phyloP scores from a whole-genome alignment of 2,888 invertebrate genomes.

The Leptinotarsa tumamoca region DNA sequence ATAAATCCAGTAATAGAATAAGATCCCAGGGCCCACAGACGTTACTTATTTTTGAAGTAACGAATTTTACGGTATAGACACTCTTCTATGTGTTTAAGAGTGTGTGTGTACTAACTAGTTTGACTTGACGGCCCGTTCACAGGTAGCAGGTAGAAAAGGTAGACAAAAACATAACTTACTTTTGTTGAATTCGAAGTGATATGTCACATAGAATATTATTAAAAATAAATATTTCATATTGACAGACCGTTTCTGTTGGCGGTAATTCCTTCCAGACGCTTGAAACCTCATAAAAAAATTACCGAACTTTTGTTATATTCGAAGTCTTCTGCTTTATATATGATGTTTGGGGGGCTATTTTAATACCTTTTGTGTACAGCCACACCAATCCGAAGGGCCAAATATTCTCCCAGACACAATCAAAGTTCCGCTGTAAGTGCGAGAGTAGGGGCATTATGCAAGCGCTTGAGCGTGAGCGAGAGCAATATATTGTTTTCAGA shows the following conservation, averaged over 20 bases:
- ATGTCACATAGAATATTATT: background rate
- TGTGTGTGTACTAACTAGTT: too few relatives aligned
- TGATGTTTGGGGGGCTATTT: too few relatives aligned
- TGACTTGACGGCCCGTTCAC: background rate
- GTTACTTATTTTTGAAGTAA: background rate
- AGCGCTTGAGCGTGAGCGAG: background rate
- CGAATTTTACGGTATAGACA: background rate
- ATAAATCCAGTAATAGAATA: background rate
- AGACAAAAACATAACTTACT: background rate
- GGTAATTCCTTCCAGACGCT: background rate
- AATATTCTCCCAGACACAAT: too few relatives aligned
- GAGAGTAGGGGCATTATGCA: background rate
- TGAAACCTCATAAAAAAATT: background rate
- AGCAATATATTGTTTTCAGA: background rate
- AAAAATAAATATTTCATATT: background rate
- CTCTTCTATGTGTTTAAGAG: too few relatives aligned
- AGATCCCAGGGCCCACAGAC: constrained; percentile 2
- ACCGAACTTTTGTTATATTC: too few relatives aligned
- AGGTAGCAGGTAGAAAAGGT: background rate
- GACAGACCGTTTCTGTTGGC: background rate
- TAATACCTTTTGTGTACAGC: too few relatives aligned
- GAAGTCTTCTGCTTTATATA: too few relatives aligned
- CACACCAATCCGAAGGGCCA: too few relatives aligned
- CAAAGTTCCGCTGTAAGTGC: background rate
- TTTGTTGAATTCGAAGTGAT: background rate